Conservation (phyloP, 1,140 invertebrate genomes). For the Drosophila nikananu region DNA sequence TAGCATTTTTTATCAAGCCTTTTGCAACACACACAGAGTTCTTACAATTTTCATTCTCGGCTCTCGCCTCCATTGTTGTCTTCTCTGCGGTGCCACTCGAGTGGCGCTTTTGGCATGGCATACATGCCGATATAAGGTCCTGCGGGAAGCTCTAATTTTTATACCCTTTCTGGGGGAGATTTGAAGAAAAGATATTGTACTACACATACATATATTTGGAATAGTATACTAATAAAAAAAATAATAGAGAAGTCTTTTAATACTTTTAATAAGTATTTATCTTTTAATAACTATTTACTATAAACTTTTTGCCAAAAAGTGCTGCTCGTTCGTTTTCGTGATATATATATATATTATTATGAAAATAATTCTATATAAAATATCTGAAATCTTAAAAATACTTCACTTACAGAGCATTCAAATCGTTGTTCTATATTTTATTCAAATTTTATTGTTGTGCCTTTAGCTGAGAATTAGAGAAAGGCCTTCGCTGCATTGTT, state of each 20-base stretch:
- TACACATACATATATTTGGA: not conserved
- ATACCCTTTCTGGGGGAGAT: not conserved
- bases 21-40: not conserved
- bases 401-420: not conserved
- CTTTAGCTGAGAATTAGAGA: constrained; percentile 43
- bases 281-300: too few relatives aligned
- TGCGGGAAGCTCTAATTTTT: constrained; percentile 20
- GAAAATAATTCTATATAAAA: not conserved
- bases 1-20: constrained; percentile 11
- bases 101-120: constrained; percentile 39
- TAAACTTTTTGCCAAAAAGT: too few relatives aligned
- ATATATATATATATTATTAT: too few relatives aligned
- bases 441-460: constrained; percentile 3
- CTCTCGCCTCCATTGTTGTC: constrained; percentile 39
- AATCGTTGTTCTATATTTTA: not conserved
- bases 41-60: constrained; percentile 23
- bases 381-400: not conserved
- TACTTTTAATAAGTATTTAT: too few relatives aligned
- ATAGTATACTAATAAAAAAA: not conserved
- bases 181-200: not conserved
- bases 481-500: constrained; percentile 41
- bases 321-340: too few relatives aligned
- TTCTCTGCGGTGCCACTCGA: constrained; percentile 22
- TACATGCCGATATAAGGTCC: constrained; percentile 18
- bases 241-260: not conserved